A percentile compares a stretch with the other conserved stretches of the same genome.
Evolutionary conservation across 1,140 invertebrate species (phyloP).

Genomic region (Choristoneura fumiferana): DNA sequence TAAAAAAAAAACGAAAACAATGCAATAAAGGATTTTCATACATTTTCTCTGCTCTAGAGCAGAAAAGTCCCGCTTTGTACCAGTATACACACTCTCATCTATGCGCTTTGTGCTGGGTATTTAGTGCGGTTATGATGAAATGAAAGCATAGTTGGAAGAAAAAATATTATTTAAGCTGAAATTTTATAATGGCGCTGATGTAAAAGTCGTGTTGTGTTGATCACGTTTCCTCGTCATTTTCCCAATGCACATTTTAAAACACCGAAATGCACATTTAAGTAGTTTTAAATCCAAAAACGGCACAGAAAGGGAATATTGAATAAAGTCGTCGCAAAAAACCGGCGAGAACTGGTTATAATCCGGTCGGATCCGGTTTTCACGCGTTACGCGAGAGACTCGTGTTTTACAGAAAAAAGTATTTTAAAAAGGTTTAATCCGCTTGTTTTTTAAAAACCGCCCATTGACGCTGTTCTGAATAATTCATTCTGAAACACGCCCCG

Average conservation of each 20-base stretch:
- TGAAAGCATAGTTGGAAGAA: no score
- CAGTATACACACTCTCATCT: no score
- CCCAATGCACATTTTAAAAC: neutral
- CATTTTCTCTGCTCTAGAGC: no score
- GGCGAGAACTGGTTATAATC: conserved; percentile 19
- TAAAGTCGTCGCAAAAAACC: conserved; percentile 17
- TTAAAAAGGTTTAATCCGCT: conserved; percentile 9
- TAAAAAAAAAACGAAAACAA: no score
- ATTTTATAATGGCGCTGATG: no score
- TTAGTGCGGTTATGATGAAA: no score
- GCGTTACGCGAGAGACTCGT: conserved; percentile 7
- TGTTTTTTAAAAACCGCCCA: conserved; percentile 1
- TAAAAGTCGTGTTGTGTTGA: no score
- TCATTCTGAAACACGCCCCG: conserved; percentile 4
- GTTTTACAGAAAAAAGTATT: neutral
- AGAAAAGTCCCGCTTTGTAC: no score
- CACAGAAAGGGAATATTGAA: conserved; percentile 13
- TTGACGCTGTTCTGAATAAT: conserved; percentile 12
- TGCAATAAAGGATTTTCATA: no score
- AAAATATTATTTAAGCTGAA: no score
- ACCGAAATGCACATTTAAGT: conserved; percentile 1
- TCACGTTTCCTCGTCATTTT: neutral
- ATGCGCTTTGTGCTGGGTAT: no score
- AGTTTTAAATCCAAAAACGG: neutral
- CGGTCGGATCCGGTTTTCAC: conserved; percentile 21